Base-by-base conservation (phyloP, 1,140 invertebrate species). In the Sitobion miscanthi region DNA sequence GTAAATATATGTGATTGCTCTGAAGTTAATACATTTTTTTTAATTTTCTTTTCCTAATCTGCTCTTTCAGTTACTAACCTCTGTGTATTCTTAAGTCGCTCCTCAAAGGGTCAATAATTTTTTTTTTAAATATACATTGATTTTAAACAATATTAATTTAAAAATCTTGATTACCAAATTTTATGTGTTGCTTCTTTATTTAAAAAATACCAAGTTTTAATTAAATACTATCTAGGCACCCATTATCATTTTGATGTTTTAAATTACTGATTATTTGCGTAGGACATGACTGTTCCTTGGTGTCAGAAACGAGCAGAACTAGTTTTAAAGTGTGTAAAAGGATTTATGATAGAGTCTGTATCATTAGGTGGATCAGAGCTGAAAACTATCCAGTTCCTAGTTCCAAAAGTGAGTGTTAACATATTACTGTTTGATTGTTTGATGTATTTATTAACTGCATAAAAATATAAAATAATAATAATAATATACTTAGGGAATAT, bases 331-430 rank as follows among this genome's bases (percentile, higher is more conserved):
- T 99, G 99, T 96, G 97, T 99, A 38, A 99, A 99, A 96, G 99
- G 99, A 1, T 99, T 99, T 95, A 99, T 99, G 98, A 99, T 99
- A 95, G 99, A 99, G 96, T 99, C 99, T 96, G 97, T 98, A 14
- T 98, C 97, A 2, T 98, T 97, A 97, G 98, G 98, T 94, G 98
- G 98, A 38, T 97, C 98, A 25, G 98, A 99, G 95, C 96, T 99
- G 49, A 97, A 98, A 95, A 99, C 98, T 95, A 96, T 98, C 82
- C 97, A 98, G 95, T 98, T 98, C 95, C 95, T 98, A 92, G 96
- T 98, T 23, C 97, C 98, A 45, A 96, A 97, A 95, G 97, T 97
- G 95, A 95, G 94, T 94, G 9, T 88, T 88, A 77, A n/a, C n/a
- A 69, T n/a, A n/a, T 69, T 69, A 23, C 25, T 86, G 62, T 87